Evolutionary conservation across 2,797 vertebrate genomes (phyloP), one percentile per base, ranked within the genome.

Genomic region (Esox lucius): DNA sequence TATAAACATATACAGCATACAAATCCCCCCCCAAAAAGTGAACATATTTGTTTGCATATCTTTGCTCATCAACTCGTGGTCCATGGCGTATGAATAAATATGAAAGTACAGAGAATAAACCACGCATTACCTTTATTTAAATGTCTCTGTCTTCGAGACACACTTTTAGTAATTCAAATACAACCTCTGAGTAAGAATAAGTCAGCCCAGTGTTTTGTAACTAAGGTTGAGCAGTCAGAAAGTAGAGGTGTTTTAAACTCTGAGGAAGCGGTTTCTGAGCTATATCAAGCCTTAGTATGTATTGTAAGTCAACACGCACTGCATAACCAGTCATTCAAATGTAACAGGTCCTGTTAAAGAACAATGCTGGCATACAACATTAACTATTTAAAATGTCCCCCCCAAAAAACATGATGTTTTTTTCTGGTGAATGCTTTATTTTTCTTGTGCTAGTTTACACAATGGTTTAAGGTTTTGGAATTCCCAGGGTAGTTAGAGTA

Each of bases 31-130:
- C 22, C 49, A 5, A 61, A 51, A 70, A 51, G 1, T 16, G 49
- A 61, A 59, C 12, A 65, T 73, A 35, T 61, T 61, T n/a, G n/a
- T 19, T 64, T 64, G 31, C 4, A 71, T 56, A 73, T 67, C 42
- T 39, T 22, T 15, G 62, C 48, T 28, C 48, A 62, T 28, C 19
- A 13, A 24, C 42, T 69, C 39, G 69, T 7, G 13, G 15, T 51
- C 64, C 59, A 61, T 7, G 17, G 13, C 66, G 42, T 39, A 65
- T 33, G 76, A 78, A 35, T 71, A 76, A 81, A 82, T n/a, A 66
- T 64, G 61, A 65, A 73, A 74, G 33, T 77, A 75, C 73, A 71
- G 35, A 59, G 33, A 66, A 42, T 62, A 59, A 28, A 16, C 42
- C 26, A 12, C 62, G 59, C 22, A 24, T 62, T 26, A 62, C 22